Conservation (phyloP, 2,797 vertebrate genomes). For the Mycteria americana region DNA sequence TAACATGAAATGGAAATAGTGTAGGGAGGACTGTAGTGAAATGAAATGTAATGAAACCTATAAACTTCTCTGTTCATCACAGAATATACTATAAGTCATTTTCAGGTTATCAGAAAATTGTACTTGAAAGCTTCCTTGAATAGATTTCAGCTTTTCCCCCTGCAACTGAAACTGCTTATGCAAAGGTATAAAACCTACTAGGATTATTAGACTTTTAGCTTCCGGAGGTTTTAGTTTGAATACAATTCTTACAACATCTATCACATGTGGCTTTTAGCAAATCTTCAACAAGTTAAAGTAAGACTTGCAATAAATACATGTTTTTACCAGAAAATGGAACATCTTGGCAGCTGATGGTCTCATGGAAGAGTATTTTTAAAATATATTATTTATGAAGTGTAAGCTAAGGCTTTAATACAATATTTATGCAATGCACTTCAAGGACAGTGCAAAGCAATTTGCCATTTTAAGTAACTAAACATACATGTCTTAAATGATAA, state of each 20-base stretch:
- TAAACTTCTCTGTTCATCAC: slow-evolving; percentile 29
- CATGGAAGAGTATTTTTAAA: slow-evolving; percentile 60
- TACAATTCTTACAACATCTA: slow-evolving; percentile 56
- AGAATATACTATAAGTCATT: slow-evolving; percentile 17
- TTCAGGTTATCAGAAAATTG: slow-evolving; percentile 43
- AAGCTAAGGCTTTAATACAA: slow-evolving; percentile 71
- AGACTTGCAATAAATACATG: slow-evolving; percentile 68
- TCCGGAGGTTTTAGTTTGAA: slow-evolving; percentile 56
- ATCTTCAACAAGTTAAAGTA: slow-evolving; percentile 64
- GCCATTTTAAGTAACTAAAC: slow-evolving; percentile 64
- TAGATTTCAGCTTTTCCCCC: slow-evolving; percentile 51
- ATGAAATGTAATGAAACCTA: slow-evolving; percentile 32
- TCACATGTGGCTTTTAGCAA: slow-evolving; percentile 69
- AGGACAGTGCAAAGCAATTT: slow-evolving; percentile 67
- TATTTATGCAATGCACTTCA: slow-evolving; percentile 75
- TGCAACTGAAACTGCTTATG: slow-evolving; percentile 41
- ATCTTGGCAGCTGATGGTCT: slow-evolving; percentile 64
- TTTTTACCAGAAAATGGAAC: slow-evolving; percentile 71
- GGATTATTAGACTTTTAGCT: slow-evolving; percentile 40
- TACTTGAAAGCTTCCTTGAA: slow-evolving; percentile 41
- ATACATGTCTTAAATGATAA: slow-evolving; percentile 47
- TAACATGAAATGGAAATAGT: slow-evolving; percentile 41
- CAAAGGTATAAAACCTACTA: slow-evolving; percentile 46
- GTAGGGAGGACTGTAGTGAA: not conserved
- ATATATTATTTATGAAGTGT: slow-evolving; percentile 78